Conservation (phyloP, 2,113 vertebrate species). For the Proteles cristata region DNA sequence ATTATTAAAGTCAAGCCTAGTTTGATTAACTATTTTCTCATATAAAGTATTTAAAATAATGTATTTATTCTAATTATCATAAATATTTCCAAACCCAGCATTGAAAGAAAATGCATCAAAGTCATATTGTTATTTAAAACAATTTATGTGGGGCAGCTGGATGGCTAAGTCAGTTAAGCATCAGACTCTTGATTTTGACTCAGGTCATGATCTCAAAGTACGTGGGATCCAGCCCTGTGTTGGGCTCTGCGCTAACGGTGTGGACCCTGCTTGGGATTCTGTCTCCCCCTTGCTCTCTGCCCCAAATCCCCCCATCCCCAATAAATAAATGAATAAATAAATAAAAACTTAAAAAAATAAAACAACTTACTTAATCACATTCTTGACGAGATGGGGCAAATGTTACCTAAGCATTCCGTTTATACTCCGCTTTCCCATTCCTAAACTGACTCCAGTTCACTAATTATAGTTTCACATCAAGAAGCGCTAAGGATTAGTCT, state of each 20-base stretch:
- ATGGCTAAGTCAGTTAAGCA: too few species aligned
- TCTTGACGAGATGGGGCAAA: background rate
- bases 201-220: too few species aligned
- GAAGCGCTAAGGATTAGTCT: background rate
- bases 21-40: background rate
- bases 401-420: background rate
- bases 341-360: too few species aligned
- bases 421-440: background rate
- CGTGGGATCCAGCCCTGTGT: too few species aligned
- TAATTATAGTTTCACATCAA: background rate
- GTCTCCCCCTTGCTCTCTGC: too few species aligned
- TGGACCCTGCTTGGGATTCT: too few species aligned
- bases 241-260: too few species aligned
- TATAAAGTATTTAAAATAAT: constrained; percentile 29
- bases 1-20: background rate
- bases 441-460: background rate
- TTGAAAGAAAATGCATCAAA: constrained; percentile 1
- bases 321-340: too few species aligned
- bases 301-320: too few species aligned
- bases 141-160: background rate
- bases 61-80: constrained; percentile 5
- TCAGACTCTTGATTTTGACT: too few species aligned
- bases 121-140: background rate
- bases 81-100: background rate
- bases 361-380: background rate